Conservation (phyloP, 1,140 invertebrate species). For the Muscidifurax raptorellus region DNA sequence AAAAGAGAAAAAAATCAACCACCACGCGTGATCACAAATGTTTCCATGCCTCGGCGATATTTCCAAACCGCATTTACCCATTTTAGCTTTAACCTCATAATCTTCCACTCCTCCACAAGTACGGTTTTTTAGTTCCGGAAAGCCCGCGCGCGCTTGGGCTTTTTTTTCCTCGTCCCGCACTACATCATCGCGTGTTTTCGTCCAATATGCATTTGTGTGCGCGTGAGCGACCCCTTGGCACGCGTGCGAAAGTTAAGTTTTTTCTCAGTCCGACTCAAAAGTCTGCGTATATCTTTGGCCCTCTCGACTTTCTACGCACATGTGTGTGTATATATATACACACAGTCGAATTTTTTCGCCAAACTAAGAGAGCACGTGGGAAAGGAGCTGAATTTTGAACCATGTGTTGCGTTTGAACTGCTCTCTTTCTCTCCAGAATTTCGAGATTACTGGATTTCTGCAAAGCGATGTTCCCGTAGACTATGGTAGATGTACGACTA, state of each 20-base stretch:
- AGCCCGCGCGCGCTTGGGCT: not conserved
- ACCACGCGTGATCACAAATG: not conserved
- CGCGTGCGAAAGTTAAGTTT: slow-evolving; percentile 31
- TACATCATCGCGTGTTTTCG: slow-evolving; percentile 31
- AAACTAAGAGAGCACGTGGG: not conserved
- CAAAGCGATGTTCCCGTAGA: too few relatives aligned
- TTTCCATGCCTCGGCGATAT: not conserved
- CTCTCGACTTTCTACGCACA: slow-evolving; percentile 7
- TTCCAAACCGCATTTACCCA: not conserved
- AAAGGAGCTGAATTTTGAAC: not conserved
- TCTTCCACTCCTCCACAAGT: not conserved
- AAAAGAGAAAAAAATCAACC: not conserved
- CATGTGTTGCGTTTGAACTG: not conserved
- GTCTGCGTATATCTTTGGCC: not conserved
- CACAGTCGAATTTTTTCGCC: not conserved
- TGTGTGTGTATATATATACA: not conserved
- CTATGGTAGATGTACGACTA: too few relatives aligned
- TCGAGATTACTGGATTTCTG: not conserved
- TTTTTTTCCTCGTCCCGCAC: not conserved
- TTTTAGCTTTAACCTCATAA: slow-evolving; percentile 1
- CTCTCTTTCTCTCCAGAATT: not conserved
- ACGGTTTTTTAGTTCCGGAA: slow-evolving; percentile 1
- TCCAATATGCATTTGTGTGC: slow-evolving; percentile 28
- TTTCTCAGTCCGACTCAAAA: slow-evolving; percentile 29
- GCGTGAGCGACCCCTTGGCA: slow-evolving; percentile 10